Base-by-base conservation (phyloP, 1,140 invertebrate species). In the Lepidurus couesii region DNA sequence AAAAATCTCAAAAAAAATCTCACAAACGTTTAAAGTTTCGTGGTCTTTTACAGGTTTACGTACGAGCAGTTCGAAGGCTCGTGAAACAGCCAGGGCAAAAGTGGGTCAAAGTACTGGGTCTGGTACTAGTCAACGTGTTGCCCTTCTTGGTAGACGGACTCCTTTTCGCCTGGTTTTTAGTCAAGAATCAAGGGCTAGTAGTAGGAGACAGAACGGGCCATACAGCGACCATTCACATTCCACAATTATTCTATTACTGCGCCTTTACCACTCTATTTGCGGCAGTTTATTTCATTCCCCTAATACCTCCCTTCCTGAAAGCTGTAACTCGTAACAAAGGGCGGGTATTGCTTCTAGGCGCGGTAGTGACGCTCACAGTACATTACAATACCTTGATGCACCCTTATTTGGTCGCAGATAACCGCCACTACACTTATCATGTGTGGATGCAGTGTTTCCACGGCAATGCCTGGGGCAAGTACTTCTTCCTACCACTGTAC, bases 351-450 rank as follows among this genome's bases (percentile, higher is more conserved):
- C 78, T 82, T 79, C 79, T 83, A 77, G 76, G 80, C 11, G n/a
- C 84, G 6, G 74, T 85, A 9, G 42, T 81, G 5, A 47, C 77
- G 9, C 76, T 88, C 1, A 85, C 91, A 34, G 86, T 93, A 16
- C 87, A 92, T 80, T 88, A 85, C n/a, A 92, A 95, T 84, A 96
- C 95, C 0, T 86, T 93, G 26, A 91, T 92, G 7, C 98, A 99
- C 89, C 93, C 92, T 0, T 99, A 98, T 85, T 85, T 98, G 73
- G 85, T 99, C 65, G 94, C 97, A 0, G 98, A 99, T 85, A 99
- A 99, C 85, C 89, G 98, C 34, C 98, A 99, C 87, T 98, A 96
- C 81, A 91, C 92, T 5, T 99, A 99, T 85, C 99, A 99, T 82
- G 85, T 98, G 8, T 99, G 97, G 97, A 92, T 92, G 82, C 88